Evolutionary conservation across 2,113 vertebrate genomes (phyloP).

Genomic region (Verasper variegatus): DNA sequence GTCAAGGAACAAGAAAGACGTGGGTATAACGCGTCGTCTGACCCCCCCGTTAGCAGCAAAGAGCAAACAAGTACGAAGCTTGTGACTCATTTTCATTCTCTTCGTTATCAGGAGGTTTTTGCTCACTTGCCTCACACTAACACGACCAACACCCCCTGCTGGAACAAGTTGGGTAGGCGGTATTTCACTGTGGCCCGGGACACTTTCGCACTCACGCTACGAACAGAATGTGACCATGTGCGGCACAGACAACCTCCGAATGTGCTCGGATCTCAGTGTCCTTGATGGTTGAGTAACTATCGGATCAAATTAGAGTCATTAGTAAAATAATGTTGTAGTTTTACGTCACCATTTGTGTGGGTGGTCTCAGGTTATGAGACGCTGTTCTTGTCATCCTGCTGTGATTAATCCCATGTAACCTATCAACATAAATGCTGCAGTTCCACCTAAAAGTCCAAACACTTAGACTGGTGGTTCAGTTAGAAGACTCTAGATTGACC

Average conservation of each 20-base stretch:
- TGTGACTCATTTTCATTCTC: not conserved
- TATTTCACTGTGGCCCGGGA: not conserved
- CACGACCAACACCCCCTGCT: conserved; percentile 23
- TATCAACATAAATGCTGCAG: too few species aligned
- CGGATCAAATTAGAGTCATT: not conserved
- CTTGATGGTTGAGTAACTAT: not conserved
- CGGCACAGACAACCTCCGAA: not conserved
- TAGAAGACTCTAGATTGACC: too few species aligned
- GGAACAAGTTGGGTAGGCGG: conserved; percentile 25
- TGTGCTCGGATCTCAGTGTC: not conserved
- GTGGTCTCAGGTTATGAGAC: not conserved
- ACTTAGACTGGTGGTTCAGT: too few species aligned
- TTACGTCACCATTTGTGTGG: too few species aligned
- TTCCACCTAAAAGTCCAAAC: too few species aligned
- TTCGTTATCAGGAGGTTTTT: not conserved
- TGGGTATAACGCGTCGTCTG: not conserved
- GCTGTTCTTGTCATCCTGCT: too few species aligned
- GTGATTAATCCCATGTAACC: too few species aligned
- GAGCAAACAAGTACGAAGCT: not conserved
- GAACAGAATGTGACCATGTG: not conserved
- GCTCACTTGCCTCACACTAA: conserved; percentile 25
- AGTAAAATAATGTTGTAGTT: not conserved
- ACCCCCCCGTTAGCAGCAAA: not conserved
- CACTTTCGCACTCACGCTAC: not conserved
- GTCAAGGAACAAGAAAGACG: conserved; percentile 20